Conservation (phyloP, 2,113 vertebrate genomes). For the Bos taurus region DNA sequence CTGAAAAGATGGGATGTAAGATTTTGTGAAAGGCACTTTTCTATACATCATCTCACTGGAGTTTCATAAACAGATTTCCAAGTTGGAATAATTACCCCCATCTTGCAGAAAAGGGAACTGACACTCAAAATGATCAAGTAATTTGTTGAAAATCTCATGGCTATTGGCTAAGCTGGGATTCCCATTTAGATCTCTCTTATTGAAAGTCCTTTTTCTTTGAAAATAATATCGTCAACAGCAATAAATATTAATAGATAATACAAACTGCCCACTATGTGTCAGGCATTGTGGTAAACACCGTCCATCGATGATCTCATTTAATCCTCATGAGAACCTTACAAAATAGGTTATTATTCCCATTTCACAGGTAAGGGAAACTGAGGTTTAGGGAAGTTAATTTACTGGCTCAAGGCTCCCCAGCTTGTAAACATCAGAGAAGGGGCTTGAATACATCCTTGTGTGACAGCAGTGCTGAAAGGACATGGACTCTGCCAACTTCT, state of each 20-base stretch:
- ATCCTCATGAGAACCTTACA: neutral
- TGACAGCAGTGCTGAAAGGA: neutral
- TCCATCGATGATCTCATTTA: neutral
- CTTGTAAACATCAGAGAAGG: neutral
- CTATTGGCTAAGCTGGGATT: neutral
- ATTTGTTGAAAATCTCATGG: neutral
- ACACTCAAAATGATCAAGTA: neutral
- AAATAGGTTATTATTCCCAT: neutral
- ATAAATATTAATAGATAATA: neutral
- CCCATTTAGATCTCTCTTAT: neutral
- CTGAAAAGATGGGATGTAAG: neutral
- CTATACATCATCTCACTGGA: neutral
- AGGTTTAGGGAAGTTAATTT: neutral
- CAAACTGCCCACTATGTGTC: neutral
- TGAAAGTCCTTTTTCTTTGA: neutral
- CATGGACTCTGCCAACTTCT: neutral
- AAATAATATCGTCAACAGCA: neutral
- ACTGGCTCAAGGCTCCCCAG: neutral
- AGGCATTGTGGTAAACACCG: neutral
- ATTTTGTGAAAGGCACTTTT: neutral
- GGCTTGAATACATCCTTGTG: too few relatives aligned
- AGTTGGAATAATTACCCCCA: neutral
- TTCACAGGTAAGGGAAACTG: neutral
- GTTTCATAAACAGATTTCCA: neutral
- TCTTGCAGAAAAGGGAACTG: neutral